Conservation (phyloP, 1,140 invertebrate species). For the Galendromus occidentalis region DNA sequence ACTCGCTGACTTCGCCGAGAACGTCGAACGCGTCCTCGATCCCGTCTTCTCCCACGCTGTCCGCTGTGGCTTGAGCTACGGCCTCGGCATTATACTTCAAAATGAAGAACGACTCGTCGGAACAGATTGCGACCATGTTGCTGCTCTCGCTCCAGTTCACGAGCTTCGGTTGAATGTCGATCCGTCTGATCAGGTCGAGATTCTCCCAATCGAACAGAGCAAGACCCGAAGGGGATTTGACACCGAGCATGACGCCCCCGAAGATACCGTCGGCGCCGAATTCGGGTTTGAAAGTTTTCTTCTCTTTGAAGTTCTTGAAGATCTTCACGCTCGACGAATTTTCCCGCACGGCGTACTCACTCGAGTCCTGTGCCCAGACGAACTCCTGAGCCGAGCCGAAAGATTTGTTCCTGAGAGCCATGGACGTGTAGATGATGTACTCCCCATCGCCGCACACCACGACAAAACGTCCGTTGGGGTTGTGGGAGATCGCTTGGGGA, state of each 20-base stretch:
- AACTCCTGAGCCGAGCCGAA: slow-evolving; percentile 97
- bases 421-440: slow-evolving; percentile 98
- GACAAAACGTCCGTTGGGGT: slow-evolving; percentile 90
- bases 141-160: slow-evolving; percentile 94
- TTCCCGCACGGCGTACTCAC: slow-evolving; percentile 78
- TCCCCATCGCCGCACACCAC: slow-evolving; percentile 98
- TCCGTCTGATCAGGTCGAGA: slow-evolving; percentile 68
- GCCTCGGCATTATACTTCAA: slow-evolving; percentile 55
- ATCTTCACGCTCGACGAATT: slow-evolving; percentile 71
- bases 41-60: slow-evolving; percentile 67
- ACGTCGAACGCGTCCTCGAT: slow-evolving; percentile 94
- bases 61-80: slow-evolving; percentile 47
- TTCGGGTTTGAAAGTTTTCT: slow-evolving; percentile 81
- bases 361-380: slow-evolving; percentile 93
- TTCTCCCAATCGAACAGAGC: slow-evolving; percentile 96
- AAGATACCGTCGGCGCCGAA: slow-evolving; percentile 90
- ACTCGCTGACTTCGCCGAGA: slow-evolving; percentile 67
- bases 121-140: slow-evolving; percentile 75
- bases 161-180: slow-evolving; percentile 81
- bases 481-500: slow-evolving; percentile 93
- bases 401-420: slow-evolving; percentile 93
- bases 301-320: slow-evolving; percentile 96
- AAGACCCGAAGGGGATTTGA: slow-evolving; percentile 74
- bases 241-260: slow-evolving; percentile 80
- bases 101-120: slow-evolving; percentile 90